Base-by-base conservation (phyloP, 2,113 vertebrate species). In the Bos indicus region DNA sequence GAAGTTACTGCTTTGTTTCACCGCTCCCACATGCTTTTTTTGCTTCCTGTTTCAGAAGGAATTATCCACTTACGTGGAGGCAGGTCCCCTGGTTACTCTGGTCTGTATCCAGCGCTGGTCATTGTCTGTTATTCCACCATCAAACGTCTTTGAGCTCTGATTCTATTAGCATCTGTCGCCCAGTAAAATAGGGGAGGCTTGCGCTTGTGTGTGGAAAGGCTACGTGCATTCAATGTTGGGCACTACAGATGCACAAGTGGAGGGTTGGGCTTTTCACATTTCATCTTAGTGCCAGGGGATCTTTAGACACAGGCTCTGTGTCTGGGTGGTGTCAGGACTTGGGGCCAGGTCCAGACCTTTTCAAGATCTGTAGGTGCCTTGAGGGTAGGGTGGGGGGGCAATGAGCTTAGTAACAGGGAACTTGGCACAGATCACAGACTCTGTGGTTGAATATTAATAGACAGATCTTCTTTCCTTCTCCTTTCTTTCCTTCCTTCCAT, bases 1-100 rank as follows among this genome's bases (percentile, higher is more conserved):
- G 87, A 97, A 95, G 87, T 86, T 85, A 81, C 64, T 93, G 88
- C 84, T 90, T n/a, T 85, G 59, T 78, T 92, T 94, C 89, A 80
- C 89, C 25, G 83, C 57, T 43, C 60, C 26, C n/a, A 25, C 59
- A 51, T 33, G 56, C 40, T 80, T 86, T 83, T 87, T 81, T 67
- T 87, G 85, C 60, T 95, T 95, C 95, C 81, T 48, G 52, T 84
- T 95, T 95, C 67, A 36, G 59, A 54, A 81, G 14, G 67, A 95
- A 92, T 91, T 96, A 67, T 51, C 48, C 19, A 36, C 33, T 83
- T 83, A 74, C 25, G 33, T 17, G 13, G 88, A 77, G 54, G 14
- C 48, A 51, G 80, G 87, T 11, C 57, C 78, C 80, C 30, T 15
- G 10, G 21, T 59, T 82, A 40, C 33, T 80, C 26, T 28, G 2